These are phyloP conservation scores for Serranochromis macrocephalus DNA, from an alignment of 2,113 vertebrate species.

Conservation along the genomic window DNA sequence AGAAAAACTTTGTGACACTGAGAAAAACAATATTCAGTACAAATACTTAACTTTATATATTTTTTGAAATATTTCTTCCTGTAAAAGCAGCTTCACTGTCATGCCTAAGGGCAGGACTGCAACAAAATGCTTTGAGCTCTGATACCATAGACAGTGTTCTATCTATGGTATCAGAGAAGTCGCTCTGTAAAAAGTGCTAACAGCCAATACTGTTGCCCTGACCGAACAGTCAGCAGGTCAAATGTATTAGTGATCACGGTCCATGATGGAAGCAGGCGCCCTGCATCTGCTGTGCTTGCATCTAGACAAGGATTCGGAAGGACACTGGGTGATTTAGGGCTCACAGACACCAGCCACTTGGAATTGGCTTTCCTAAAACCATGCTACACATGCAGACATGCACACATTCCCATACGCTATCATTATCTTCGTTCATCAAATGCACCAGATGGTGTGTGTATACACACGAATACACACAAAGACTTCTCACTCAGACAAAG, in stretches of 20 bases:
- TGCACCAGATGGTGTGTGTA: not conserved
- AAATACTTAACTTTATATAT: not conserved
- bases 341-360: not conserved
- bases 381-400: not conserved
- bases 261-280: constrained; percentile 27
- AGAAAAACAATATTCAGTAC: not conserved
- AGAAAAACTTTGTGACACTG: not conserved
- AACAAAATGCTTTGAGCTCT: constrained; percentile 2
- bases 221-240: constrained; percentile 48
- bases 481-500: not conserved
- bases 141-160: constrained; percentile 3
- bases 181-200: constrained; percentile 22
- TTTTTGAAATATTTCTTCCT: not conserved
- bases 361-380: not conserved
- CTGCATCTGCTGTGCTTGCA: constrained; percentile 53
- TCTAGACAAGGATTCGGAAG: constrained; percentile 44
- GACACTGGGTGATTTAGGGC: constrained; percentile 6
- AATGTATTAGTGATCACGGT: constrained; percentile 55
- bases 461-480: not conserved
- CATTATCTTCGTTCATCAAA: not conserved
- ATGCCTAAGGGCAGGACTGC: not conserved
- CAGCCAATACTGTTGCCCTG: constrained; percentile 29
- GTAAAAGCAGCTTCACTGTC: not conserved
- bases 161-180: not conserved
- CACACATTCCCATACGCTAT: not conserved